phyloP scores from a whole-genome alignment of 2,113 vertebrate species.

The Tamias sibiricus region DNA sequence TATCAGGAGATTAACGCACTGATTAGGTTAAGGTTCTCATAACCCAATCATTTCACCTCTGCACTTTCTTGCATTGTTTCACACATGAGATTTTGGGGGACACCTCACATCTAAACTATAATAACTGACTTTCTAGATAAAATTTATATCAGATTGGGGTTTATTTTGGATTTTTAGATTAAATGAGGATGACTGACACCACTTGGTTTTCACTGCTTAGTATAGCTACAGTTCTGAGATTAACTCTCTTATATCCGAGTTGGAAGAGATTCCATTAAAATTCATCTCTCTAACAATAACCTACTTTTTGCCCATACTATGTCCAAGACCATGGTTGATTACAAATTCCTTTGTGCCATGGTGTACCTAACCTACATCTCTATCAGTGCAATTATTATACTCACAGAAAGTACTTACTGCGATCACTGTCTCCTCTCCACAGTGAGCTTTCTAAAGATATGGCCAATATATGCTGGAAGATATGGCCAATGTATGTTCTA shows the following conservation, averaged over 20 bases:
- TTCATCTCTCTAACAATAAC: neutral
- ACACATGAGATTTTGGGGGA: too few relatives aligned
- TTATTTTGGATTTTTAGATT: neutral
- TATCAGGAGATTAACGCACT: too few relatives aligned
- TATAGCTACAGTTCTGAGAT: neutral
- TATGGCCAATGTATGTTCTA: too few relatives aligned
- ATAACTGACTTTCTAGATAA: neutral
- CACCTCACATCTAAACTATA: too few relatives aligned
- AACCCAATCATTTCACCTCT: too few relatives aligned
- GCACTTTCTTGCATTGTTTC: too few relatives aligned
- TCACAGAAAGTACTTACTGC: neutral
- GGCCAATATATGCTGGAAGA: too few relatives aligned
- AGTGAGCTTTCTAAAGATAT: neutral
- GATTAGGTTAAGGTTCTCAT: too few relatives aligned
- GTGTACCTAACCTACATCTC: neutral
- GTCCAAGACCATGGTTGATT: neutral
- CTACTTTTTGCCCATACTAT: neutral
- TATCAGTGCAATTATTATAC: neutral
- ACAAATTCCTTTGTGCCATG: neutral
- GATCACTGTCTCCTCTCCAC: neutral
- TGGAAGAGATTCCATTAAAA: neutral
- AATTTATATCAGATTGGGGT: neutral
- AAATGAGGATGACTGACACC: neutral
- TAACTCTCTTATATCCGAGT: neutral
- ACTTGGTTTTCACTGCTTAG: neutral